Conservation (phyloP, 2,888 invertebrate species). For the Drosophila fulvimacula region DNA sequence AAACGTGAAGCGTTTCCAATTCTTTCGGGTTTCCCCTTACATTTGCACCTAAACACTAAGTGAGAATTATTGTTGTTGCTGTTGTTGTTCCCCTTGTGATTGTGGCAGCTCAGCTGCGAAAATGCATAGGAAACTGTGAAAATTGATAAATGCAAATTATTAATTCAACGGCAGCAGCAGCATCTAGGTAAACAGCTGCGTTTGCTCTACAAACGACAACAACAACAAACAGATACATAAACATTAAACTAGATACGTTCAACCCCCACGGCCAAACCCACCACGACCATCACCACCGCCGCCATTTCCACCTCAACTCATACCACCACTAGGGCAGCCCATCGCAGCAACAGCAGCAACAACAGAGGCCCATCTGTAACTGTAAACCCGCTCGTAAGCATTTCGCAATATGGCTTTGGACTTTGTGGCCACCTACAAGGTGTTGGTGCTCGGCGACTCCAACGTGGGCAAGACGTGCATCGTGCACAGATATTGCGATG, state of each 20-base stretch:
- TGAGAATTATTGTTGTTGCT: background rate
- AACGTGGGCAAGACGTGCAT: constrained; percentile 96
- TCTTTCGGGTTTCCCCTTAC: constrained; percentile 4
- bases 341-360: no score
- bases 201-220: constrained; percentile 44
- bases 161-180: constrained; percentile 41
- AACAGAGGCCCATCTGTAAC: constrained; percentile 41
- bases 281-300: constrained; percentile 36
- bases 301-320: constrained; percentile 36
- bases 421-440: constrained; percentile 94
- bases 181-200: constrained; percentile 67
- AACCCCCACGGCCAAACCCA: constrained; percentile 62
- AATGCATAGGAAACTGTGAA: constrained; percentile 47
- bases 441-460: constrained; percentile 94
- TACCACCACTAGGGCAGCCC: constrained; percentile 10
- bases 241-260: constrained; percentile 44
- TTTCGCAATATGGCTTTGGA: constrained; percentile 89
- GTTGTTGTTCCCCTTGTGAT: no score
- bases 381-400: constrained; percentile 37
- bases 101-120: constrained; percentile 28
- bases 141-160: constrained; percentile 23
- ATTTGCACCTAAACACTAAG: background rate
- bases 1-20: constrained; percentile 20
- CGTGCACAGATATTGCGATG: constrained; percentile 95
- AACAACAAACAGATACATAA: constrained; percentile 68